Percentiles rank a stretch among this genome's conserved stretches.
Conservation (phyloP, 2,888 invertebrate genomes). For the Drosophila stalkeri region DNA sequence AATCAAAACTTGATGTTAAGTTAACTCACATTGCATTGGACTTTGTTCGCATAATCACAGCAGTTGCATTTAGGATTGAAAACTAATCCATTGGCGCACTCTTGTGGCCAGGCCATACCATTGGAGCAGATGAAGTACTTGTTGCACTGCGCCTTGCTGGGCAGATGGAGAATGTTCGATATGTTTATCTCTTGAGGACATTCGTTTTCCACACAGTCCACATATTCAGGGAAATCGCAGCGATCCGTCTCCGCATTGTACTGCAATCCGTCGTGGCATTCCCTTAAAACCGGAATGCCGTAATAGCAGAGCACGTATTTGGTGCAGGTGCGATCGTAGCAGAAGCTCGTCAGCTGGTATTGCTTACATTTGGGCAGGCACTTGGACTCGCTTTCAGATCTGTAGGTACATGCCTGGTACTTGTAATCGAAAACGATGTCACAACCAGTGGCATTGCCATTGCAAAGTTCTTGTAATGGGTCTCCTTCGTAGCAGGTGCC, state of each 20-base stretch:
- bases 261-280: constrained; percentile 81
- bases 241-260: constrained; percentile 81
- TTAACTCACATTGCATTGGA: constrained; percentile 71
- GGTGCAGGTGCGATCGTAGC: constrained; percentile 81
- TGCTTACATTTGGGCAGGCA: constrained; percentile 49
- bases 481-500: constrained; percentile 44
- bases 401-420: constrained; percentile 32
- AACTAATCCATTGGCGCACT: constrained; percentile 71
- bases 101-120: constrained; percentile 69
- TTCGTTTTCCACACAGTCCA: constrained; percentile 81
- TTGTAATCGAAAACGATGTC: constrained; percentile 41
- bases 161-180: constrained; percentile 67
- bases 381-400: fast-evolving
- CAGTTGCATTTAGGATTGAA: constrained; percentile 67
- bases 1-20: background rate
- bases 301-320: constrained; percentile 81
- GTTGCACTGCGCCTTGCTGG: constrained; percentile 72
- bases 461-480: fast-evolving
- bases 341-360: constrained; percentile 58
- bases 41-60: constrained; percentile 70
- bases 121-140: constrained; percentile 80
- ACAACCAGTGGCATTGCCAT: background rate
- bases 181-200: constrained; percentile 70
- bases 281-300: constrained; percentile 66
- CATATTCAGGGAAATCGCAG: constrained; percentile 81